Base-by-base conservation (phyloP, 2,888 invertebrate species). In the Hirtodrosophila cameraria region DNA sequence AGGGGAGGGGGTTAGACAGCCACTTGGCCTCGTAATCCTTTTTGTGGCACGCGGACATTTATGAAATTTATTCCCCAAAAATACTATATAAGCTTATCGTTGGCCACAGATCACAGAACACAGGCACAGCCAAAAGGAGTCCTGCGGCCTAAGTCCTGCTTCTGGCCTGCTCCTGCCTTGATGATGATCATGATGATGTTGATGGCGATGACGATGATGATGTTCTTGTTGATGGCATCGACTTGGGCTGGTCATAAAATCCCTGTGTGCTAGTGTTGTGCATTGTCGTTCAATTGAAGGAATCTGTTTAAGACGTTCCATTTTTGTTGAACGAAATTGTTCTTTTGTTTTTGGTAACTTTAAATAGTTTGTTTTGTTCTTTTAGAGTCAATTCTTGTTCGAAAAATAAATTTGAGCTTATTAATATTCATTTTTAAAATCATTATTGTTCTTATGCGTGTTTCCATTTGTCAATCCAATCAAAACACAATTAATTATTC, bases 171-270 rank as follows among this genome's bases (percentile, higher is more conserved):
- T 59, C 45, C 69, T 55, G 39, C 43, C 72, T 57, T 67, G 68
- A 33, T 20, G 49, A 36, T 41, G 43, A 66, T 31, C 45, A 66
- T 38, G 55, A 50, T 23, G 65, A 45, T 45, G 36, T 45, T n/a
- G 53, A 66, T 31, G 42, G 62, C 15, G 53, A 38, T 54, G 48
- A 39, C 30, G 53, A 39, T 31, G 18, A 28, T 33, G 52, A 67
- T 39, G 71, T 60, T 62, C 67, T 62, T 72, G 75, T 66, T 77
- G 86, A 80, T 81, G 84, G 68, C 58, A 87, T 83, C 79, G 86
- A 87, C 81, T 83, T 83, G 73, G 66, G 67, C 73, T 67, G 75
- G 67, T 78, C 78, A 78, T 85, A 83, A 86, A 81, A 76, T 66
- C 53, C 57, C 60, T 48, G 46, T 42, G 36, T 23, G 18, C 8